Base-by-base conservation (phyloP, 2,888 invertebrate species). In the Acanthococcus lagerstroemiae region DNA sequence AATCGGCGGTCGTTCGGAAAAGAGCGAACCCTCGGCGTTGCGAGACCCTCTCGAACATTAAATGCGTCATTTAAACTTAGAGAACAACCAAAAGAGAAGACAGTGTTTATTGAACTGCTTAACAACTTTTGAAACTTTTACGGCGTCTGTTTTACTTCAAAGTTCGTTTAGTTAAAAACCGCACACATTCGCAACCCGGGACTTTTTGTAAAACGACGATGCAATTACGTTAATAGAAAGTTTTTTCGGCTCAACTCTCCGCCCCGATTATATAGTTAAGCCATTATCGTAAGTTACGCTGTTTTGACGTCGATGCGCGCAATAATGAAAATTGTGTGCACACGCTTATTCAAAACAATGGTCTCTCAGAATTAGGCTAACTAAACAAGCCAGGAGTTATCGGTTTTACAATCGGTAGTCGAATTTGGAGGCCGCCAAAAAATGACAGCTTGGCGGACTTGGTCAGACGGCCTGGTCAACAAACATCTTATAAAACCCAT, bases 41-140 rank as follows among this genome's bases (percentile, higher is more conserved):
- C 37, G 37, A 37, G 37, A 63, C 37, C 63, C 63, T 52, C 63
- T 50, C 17, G 48, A 61, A 63, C 63, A 54, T 63, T 63, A 63
- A 63, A 63, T 63, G 63, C 63, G 63, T 63, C 63, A 63, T 63
- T 63, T 63, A 63, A 63, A 63, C 52, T 63, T 44, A n/a, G 63
- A 63, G 52, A 63, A 63, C 63, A 63, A 54, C 63, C 63, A 63
- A 63, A 63, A 48, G 54, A 63, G 63, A 63, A 52, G 52, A 63
- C 63, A 63, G 54, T 63, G 63, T 63, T 63, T 63, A 63, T 63
- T 63, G 63, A 63, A 63, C 63, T 63, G 63, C 63, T 63, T 63
- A 63, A 63, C 63, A 63, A 63, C 63, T 63, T 63, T 54, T 63
- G 63, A 63, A 63, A 63, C 63, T 63, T 63, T 52, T 37, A 52